These are phyloP conservation scores for Tricholauxania praeusta DNA, from an alignment of 2,888 invertebrate genomes.

Conservation along the genomic window DNA sequence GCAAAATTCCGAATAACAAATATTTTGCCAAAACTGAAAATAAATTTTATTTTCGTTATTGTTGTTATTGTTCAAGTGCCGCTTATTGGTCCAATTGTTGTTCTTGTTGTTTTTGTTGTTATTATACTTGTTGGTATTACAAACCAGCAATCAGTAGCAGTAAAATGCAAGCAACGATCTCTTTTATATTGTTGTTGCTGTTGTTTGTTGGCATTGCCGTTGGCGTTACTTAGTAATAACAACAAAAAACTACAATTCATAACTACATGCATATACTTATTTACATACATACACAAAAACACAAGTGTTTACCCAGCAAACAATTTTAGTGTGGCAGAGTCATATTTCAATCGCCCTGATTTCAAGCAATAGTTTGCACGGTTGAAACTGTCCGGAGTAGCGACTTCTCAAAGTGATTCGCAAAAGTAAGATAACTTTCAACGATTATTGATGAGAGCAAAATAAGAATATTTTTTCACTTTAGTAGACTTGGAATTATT, in stretches of 20 bases:
- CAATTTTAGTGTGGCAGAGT: neutral
- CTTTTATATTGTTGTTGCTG: neutral
- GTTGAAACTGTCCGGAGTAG: neutral
- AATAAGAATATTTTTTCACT: no score
- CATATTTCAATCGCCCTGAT: no score
- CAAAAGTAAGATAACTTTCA: neutral
- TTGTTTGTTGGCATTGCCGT: slow-evolving; percentile 11
- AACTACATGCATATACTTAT: no score
- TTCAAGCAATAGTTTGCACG: neutral
- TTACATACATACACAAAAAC: neutral
- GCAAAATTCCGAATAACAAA: slow-evolving; percentile 20
- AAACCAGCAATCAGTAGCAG: no score
- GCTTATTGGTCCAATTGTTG: neutral
- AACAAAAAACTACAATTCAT: neutral
- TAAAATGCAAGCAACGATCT: no score
- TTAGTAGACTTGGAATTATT: no score
- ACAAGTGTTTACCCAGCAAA: neutral
- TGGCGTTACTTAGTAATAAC: slow-evolving; percentile 1
- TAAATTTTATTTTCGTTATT: neutral
- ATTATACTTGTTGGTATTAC: neutral
- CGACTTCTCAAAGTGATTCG: no score
- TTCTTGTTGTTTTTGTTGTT: slow-evolving; percentile 9
- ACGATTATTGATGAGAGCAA: no score
- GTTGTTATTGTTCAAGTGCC: neutral
- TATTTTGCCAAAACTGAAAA: slow-evolving; percentile 7